Base-by-base conservation (phyloP, 2,797 vertebrate genomes). In the Chaetodon trifasciatus region DNA sequence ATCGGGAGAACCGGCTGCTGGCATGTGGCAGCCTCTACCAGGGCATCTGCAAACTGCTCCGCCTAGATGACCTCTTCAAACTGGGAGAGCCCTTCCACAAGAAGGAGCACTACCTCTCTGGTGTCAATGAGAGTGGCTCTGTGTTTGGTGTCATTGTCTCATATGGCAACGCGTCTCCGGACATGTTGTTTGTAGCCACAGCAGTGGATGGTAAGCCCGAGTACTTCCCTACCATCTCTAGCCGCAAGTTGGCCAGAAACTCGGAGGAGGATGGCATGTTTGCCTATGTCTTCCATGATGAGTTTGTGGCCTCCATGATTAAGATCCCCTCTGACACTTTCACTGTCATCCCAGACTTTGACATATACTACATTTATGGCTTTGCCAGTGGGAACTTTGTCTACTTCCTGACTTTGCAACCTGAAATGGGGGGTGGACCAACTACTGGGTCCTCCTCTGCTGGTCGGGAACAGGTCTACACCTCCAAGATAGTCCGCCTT, bases 321-420 rank as follows among this genome's bases (percentile, higher is more conserved):
- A 99, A 99, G 89, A 99, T 99, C 89, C 98, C 98, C 1, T 99
- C 98, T 0, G 98, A 99, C 71, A 99, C 98, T 6, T 99, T 99
- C 83, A 99, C 98, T 0, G 96, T 99, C 76, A 98, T 99, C 87
- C 98, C 98, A 0, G 98, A 99, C 91, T 99, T 99, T 23, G 98
- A 99, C 76, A 99, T 99, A 77, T 99, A 99, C 91, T 99, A 99
- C 49, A 96, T 99, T 86, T 99, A 99, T 1, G 98, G 98, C 82
- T 99, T 99, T 85, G 98, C 97, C 89, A 99, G 98, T 0, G 98
- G 97, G 21, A 99, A 97, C 91, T 99, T 99, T 86, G 98, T 99
- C 58, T 99, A 99, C 89, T 99, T 99, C 83, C 90, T 99, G 83
- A 99, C 98, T 10, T 93, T 99, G 72, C 98, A 99, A 83, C 98